Evolutionary conservation across 2,113 vertebrate species (phyloP).

Genomic region (Progne subis): DNA sequence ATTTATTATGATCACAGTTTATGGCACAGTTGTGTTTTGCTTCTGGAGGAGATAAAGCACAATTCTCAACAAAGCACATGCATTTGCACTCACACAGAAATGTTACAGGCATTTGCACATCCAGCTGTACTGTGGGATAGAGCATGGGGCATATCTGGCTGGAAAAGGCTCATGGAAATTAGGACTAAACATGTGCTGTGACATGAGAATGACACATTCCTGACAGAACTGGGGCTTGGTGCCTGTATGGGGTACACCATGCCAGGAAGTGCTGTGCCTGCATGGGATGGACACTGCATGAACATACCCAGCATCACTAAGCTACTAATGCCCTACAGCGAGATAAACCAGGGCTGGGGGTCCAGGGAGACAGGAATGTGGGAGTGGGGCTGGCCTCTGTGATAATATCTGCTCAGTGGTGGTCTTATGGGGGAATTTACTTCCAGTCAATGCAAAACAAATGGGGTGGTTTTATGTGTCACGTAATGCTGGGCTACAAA

Average conservation of each 20-base stretch:
- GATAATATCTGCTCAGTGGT: background rate
- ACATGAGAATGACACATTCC: background rate
- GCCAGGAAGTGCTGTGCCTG: background rate
- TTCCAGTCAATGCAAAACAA: slow-evolving; percentile 49
- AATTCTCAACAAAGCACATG: background rate
- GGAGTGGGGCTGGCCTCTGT: background rate
- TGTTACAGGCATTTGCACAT: background rate
- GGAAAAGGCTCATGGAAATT: background rate
- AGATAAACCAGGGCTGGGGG: background rate
- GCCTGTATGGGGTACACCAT: background rate
- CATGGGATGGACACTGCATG: fast-evolving
- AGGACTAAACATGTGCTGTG: background rate
- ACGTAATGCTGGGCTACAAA: background rate
- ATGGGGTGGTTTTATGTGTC: slow-evolving; percentile 1
- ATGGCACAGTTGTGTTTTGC: background rate
- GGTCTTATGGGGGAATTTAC: slow-evolving; percentile 2
- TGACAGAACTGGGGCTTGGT: background rate
- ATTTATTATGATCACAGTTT: background rate
- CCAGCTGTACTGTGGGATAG: background rate
- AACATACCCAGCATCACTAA: background rate
- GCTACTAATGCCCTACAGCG: background rate
- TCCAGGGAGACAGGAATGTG: background rate
- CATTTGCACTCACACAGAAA: background rate
- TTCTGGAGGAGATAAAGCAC: background rate
- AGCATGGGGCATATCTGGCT: background rate